phyloP scores from a whole-genome alignment of 2,888 invertebrate genomes.

The Crioceris asparagi region DNA sequence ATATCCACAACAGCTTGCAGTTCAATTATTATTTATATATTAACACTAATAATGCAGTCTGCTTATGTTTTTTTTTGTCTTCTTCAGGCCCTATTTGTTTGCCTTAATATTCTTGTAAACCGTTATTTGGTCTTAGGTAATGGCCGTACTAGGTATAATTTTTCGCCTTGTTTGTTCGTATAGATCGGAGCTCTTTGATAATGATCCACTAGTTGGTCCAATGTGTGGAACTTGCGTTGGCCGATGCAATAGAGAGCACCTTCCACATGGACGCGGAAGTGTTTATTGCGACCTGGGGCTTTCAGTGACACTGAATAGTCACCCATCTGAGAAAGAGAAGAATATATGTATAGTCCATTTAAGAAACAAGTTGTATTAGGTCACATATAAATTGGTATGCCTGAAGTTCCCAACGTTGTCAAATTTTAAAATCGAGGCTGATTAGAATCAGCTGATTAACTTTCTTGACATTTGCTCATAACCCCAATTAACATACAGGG shows the following conservation, averaged over 20 bases:
- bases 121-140: conserved; percentile 54
- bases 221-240: conserved; percentile 89
- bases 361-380: too few relatives aligned
- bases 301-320: conserved; percentile 97
- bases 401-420: too few relatives aligned
- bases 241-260: conserved; percentile 92
- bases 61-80: too few relatives aligned
- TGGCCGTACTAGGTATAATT: conserved; percentile 90
- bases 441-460: too few relatives aligned
- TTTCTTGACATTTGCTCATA: too few relatives aligned
- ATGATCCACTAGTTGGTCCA: conserved; percentile 95
- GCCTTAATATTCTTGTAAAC: too few relatives aligned
- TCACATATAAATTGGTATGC: too few relatives aligned
- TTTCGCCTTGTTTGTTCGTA: conserved; percentile 95
- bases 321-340: conserved; percentile 62
- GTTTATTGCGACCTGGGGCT: conserved; percentile 96
- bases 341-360: neutral
- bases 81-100: conserved; percentile 1
- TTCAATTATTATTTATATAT: too few relatives aligned
- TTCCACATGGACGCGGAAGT: conserved; percentile 96
- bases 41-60: too few relatives aligned
- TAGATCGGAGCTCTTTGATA: conserved; percentile 99
- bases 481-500: too few relatives aligned
- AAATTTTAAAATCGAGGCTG: too few relatives aligned
- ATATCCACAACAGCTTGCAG: too few relatives aligned